Base-by-base conservation (phyloP, 2,888 invertebrate genomes). In the Rosalia funebris region DNA sequence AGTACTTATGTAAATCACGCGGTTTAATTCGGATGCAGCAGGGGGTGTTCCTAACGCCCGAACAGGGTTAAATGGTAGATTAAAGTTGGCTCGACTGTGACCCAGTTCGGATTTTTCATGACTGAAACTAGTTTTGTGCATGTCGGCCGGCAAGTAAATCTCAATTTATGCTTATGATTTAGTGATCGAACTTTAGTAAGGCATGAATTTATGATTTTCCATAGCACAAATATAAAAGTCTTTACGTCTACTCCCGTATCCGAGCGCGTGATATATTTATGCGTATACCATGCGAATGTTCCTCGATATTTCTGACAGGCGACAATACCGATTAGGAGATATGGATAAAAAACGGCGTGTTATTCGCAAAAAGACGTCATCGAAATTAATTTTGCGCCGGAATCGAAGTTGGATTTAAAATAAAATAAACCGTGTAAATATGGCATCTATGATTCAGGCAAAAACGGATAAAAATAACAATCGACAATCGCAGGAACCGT, bases 111-210 rank as follows among this genome's bases (percentile, higher is more conserved):
- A 47, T 47, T 47, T 47, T 47, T 47, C 47, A 47, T 36, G 47
- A 11, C 17, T 47, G 36, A 17, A 47, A 19, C 47, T 32, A 47
- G 44, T 47, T 47, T 47, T 12, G 47, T 17, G 36, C 14, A 15
- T 11, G 46, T 46, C 46, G 31, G 20, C n/a, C 32, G 25, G 32
- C 54, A 34, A 63, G 59, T 63, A 59, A 57, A 59, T 63, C 62
- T 59, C 59, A 59, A 59, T 63, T 59, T 63, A 57, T 56, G 59
- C 52, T 59, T 56, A 45, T 63, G 62, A 63, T 63, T 59, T 56
- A 52, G 31, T 39, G 59, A 42, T 62, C 58, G 62, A 62, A 58
- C 44, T 58, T 46, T 32, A 10, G 25, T 15, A n/a, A 31, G 31
- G 46, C 25, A 31, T 34, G 34, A 16, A 47, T 47, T 47, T 47